Evolutionary conservation across 1,140 invertebrate species (phyloP).

Genomic region (Apis cerana): DNA sequence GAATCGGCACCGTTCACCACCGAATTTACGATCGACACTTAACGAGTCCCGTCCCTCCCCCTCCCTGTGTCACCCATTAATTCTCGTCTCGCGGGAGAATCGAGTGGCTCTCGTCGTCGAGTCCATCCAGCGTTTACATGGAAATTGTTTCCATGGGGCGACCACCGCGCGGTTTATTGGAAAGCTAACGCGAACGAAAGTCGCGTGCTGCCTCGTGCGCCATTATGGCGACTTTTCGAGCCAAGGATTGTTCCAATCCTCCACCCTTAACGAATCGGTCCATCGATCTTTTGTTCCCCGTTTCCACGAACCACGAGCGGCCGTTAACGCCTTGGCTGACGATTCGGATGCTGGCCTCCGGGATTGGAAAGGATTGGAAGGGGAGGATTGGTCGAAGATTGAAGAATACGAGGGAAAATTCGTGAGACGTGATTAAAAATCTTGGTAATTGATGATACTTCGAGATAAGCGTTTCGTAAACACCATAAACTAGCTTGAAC

Average conservation of each 20-base stretch:
- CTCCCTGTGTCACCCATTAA: not conserved
- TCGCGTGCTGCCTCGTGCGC: constrained; percentile 41
- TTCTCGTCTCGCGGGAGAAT: not conserved
- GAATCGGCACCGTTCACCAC: constrained; percentile 4
- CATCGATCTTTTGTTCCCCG: constrained; percentile 14
- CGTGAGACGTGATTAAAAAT: too few relatives aligned
- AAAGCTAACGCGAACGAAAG: not conserved
- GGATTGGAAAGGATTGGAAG: not conserved
- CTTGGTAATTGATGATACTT: too few relatives aligned
- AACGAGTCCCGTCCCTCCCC: constrained; percentile 7
- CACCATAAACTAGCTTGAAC: too few relatives aligned
- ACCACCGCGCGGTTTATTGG: not conserved
- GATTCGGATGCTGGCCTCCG: too few relatives aligned
- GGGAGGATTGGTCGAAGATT: not conserved
- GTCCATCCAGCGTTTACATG: constrained; percentile 41
- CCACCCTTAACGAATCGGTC: constrained; percentile 31
- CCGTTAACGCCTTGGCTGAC: not conserved
- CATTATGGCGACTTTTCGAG: constrained; percentile 7
- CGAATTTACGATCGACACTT: constrained; percentile 44
- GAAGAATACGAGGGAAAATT: not conserved
- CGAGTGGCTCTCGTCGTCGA: not conserved
- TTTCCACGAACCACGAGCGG: too few relatives aligned
- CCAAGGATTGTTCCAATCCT: constrained; percentile 12
- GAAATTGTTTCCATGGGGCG: constrained; percentile 33
- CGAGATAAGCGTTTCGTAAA: too few relatives aligned